Evolutionary conservation across 2,797 vertebrate genomes (phyloP), one percentile per base, ranked within the genome.

Genomic region (Microtus californicus): DNA sequence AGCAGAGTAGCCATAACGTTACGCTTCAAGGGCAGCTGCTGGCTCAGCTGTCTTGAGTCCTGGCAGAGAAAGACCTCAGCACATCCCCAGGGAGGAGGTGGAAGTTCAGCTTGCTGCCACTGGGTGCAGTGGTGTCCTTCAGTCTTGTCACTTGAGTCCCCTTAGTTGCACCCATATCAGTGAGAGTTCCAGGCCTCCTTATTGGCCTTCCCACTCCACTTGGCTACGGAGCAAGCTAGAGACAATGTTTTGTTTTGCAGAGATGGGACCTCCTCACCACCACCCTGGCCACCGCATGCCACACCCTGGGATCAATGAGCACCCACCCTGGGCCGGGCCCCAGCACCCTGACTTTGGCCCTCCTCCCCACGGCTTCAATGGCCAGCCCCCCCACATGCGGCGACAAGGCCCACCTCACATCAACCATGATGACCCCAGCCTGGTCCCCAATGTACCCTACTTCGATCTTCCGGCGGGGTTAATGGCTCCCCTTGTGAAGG

Each of bases 391-490:
- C 14, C 99, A 99, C 95, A 98, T 99, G 97, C 98, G 99, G 51
- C 98, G 99, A 11, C 99, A 99, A 73, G 99, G 98, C 9, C 99
- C 99, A 0, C 98, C 99, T 13, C 99, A 99, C 74, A 98, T 99
- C 98, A 99, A 98, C 98, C 99, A 99, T 0, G 99, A 99, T 0
- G 99, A 99, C 96, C 99, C 99, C 40, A 99, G 99, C 43, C 98
- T 99, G 97, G 99, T 99, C 78, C 99, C 99, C 61, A 99, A 99
- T 0, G 99, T 99, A 5, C 99, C 99, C 48, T 99, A 99, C 98
- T 99, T 99, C 0, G 99, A 99, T 92, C 99, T 99, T 31, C 99
- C 99, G 0, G 99, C 99, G 0, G 99, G 99, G n/a, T 99, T 99
- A 81, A 99, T 99, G 99, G 99, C 99, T 29, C 99, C 99, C 0